These are phyloP conservation scores for Aethina tumida DNA, from an alignment of 1,140 invertebrate genomes.

Conservation along the genomic window DNA sequence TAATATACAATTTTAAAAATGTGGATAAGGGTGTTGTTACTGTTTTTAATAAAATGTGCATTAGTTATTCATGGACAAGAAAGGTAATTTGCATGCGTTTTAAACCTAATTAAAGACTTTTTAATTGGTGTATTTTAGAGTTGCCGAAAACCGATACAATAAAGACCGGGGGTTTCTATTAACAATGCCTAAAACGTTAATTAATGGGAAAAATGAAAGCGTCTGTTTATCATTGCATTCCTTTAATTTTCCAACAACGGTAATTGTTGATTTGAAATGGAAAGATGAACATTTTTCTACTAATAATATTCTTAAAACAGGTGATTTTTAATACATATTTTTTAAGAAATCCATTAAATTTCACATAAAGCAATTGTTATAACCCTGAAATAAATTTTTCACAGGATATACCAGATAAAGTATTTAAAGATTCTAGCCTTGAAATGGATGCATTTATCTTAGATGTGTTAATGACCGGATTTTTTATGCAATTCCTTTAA, in stretches of 20 bases:
- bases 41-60: no score
- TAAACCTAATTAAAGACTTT: no score
- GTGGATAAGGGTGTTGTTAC: no score
- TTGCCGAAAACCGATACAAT: no score
- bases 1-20: no score
- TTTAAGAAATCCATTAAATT: background rate
- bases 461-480: no score
- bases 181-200: constrained; percentile 21
- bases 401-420: background rate
- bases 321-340: constrained; percentile 10
- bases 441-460: no score
- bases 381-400: background rate
- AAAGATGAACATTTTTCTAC: constrained; percentile 23
- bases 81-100: no score
- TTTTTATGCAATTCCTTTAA: no score
- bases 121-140: no score
- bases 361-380: background rate
- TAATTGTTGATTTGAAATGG: constrained; percentile 25
- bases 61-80: no score
- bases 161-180: constrained; percentile 21
- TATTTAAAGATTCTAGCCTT: background rate
- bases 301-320: constrained; percentile 18
- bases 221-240: constrained; percentile 26
- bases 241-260: constrained; percentile 14
- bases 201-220: constrained; percentile 27